Evolutionary conservation across 1,140 invertebrate genomes (phyloP).

Genomic region (Hycleus cichorii): DNA sequence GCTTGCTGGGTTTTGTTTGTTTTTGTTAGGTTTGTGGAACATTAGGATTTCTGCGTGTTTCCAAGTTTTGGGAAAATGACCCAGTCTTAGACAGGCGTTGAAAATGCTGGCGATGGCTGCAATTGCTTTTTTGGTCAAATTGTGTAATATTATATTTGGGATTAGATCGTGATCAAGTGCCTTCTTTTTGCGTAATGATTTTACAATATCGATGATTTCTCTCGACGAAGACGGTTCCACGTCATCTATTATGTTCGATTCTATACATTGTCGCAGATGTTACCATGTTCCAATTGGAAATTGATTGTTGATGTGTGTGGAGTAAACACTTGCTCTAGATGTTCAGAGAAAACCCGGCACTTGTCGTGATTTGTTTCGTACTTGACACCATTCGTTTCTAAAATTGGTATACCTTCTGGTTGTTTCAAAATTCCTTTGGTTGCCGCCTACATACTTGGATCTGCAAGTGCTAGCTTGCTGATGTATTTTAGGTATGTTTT

Average conservation of each 20-base stretch:
- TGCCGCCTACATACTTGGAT: no score
- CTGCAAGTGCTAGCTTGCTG: no score
- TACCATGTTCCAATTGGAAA: no score
- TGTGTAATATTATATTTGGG: background rate
- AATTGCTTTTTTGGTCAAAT: background rate
- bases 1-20: background rate
- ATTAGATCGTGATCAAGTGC: background rate
- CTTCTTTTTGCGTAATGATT: background rate
- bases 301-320: no score
- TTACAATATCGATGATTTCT: constrained; percentile 1
- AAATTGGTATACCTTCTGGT: no score
- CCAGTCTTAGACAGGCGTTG: background rate
- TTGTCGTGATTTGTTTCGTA: no score
- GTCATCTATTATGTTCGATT: background rate
- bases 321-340: no score
- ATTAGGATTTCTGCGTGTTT: constrained; percentile 1
- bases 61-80: background rate
- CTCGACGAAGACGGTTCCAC: background rate
- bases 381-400: no score
- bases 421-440: no score
- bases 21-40: background rate
- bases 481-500: no score
- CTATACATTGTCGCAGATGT: no score
- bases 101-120: background rate
- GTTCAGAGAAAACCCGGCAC: no score